A percentile compares a stretch with the other conserved stretches of the same genome.
phyloP scores from a whole-genome alignment of 2,888 invertebrate genomes.

The Fragum sueziense region DNA sequence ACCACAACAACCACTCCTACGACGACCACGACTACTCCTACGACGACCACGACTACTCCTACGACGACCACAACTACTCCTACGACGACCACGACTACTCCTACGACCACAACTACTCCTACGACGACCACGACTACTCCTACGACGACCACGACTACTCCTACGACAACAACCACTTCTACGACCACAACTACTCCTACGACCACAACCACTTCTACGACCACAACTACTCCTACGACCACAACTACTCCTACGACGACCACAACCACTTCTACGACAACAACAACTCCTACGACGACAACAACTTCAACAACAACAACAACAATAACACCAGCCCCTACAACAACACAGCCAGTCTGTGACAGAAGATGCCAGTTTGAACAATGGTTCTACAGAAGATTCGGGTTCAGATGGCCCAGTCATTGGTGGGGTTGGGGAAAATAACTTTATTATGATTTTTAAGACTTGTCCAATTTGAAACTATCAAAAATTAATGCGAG shows the following conservation, averaged over 20 bases:
- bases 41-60: not conserved
- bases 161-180: not conserved
- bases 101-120: not conserved
- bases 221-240: not conserved
- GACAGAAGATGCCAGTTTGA: not conserved
- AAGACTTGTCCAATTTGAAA: too few relatives aligned
- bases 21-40: not conserved
- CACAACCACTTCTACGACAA: not conserved
- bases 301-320: not conserved
- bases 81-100: not conserved
- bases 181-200: not conserved
- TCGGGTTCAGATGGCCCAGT: not conserved
- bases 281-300: not conserved
- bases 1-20: not conserved
- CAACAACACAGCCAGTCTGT: not conserved
- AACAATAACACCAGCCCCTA: not conserved
- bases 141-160: not conserved
- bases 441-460: too few relatives aligned
- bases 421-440: not conserved
- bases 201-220: not conserved
- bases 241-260: not conserved
- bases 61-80: slow-evolving; percentile 1
- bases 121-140: not conserved
- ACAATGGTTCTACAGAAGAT: not conserved
- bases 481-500: too few relatives aligned